Base-by-base conservation (phyloP, 2,797 vertebrate species). In the Lacerta agilis region DNA sequence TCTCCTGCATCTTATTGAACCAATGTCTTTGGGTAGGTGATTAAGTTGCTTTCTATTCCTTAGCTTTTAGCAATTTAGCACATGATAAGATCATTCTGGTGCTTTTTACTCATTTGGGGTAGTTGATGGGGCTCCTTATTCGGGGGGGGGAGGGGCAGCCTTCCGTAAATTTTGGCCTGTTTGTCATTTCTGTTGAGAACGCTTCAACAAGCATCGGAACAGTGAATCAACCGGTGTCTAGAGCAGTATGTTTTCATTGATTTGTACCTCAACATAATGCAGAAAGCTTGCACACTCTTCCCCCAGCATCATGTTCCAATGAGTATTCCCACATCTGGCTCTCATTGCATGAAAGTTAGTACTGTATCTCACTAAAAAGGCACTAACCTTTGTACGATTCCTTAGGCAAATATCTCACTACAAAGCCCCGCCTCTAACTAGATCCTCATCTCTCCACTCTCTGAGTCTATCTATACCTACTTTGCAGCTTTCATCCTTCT, bases 271-370 rank as follows among this genome's bases (percentile, higher is more conserved):
- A 25, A 17, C n/a, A 23, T 23, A 25, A 18, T 11, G 33, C 69
- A 36, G 23, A 58, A 83, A 72, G 36, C 20, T 1, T 55, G 43
- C 6, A 5, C 5, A 29, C 45, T 49, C 45, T 55, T 55, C 49
- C 49, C n/a, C n/a, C 82, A 73, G 43, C 29, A 72, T 55, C 18
- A 10, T 36, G 23, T n/a, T 55, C 67, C 69, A 33, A 23, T 4
- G 7, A 38, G 10, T 58, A 38, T 55, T 58, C 82, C n/a, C 45
- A 73, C n/a, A 25, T 55, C 69, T 83, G 67, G 43, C 29, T 72
- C 55, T 83, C 67, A 49, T 83, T 73, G n/a, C 29, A 72, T 23
- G 43, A n/a, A 72, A 72, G n/a, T 83, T 83, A 49, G 67, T 84
- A 33, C 33, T 33, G 33, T 33, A 55, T 45, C 23, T 81, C 49